Evolutionary conservation across 2,797 vertebrate species (phyloP), one percentile per base, ranked within the genome.

Genomic region (Leuciscus waleckii): DNA sequence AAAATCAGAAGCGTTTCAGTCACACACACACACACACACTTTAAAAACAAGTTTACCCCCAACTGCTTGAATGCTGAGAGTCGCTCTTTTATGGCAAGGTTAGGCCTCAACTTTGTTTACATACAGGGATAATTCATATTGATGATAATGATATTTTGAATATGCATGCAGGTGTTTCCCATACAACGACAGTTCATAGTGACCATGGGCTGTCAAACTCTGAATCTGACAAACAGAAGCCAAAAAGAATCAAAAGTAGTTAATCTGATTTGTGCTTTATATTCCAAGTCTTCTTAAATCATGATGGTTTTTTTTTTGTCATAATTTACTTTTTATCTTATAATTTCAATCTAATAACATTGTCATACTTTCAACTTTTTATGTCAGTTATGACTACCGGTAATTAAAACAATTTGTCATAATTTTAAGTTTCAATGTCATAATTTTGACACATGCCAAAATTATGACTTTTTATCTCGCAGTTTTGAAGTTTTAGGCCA

Each of bases 41-140:
- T 75, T 63, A 70, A 87, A 88, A 86, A 75, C 82, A 85, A 54
- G 61, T 87, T 85, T 81, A 85, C 76, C 71, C 61, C 65, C 63
- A 56, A 58, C 63, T 58, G 71, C 63, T 76, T 70, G 29, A 67
- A 35, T 17, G 6, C 61, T 46, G 32, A 71, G 35, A 39, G 54
- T 54, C 16, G 29, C 75, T 78, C 39, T 26, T 32, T 46, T 80
- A 67, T 68, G 32, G 43, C 26, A 68, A 80, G 26, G 56, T 54
- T 9, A 68, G 43, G 32, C 23, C 8, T 51, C 21, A 29, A 14
- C 8, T 23, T 81, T 81, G 80, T 58, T 17, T 9, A 32, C 16
- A 54, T 8, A 19, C 5, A 46, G 65, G 21, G 16, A 58, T 58
- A 23, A 3, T 58, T 71, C 54, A 35, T 35, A 35, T 35, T 35